phyloP scores from a whole-genome alignment of 2,888 invertebrate species.

The Tillus elongatus region DNA sequence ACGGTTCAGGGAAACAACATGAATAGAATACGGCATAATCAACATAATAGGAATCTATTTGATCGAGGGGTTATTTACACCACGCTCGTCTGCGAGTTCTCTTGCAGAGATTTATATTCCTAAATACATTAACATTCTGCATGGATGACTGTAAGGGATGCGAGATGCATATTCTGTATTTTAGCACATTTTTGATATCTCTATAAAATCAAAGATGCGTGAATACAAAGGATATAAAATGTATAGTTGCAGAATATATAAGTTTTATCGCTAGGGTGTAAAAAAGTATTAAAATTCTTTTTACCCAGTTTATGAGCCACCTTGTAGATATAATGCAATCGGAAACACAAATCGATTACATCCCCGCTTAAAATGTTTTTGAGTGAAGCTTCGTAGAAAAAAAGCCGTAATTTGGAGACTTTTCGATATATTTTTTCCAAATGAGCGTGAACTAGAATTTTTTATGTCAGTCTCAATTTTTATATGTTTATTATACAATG shows the following conservation, averaged over 20 bases:
- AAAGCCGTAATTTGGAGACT: too few relatives aligned
- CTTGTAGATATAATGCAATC: too few relatives aligned
- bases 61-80: slow-evolving; percentile 14
- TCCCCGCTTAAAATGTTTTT: too few relatives aligned
- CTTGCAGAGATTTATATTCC: slow-evolving; percentile 13
- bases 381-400: too few relatives aligned
- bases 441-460: too few relatives aligned
- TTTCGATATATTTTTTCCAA: too few relatives aligned
- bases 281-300: slow-evolving; percentile 14
- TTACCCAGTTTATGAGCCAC: too few relatives aligned
- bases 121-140: slow-evolving; percentile 13
- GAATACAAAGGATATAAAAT: slow-evolving; percentile 26
- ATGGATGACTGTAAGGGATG: slow-evolving; percentile 13
- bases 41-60: slow-evolving; percentile 12
- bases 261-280: slow-evolving; percentile 23
- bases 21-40: neutral
- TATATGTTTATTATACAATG: too few relatives aligned
- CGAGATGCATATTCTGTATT: slow-evolving; percentile 15
- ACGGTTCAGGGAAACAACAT: neutral
- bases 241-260: slow-evolving; percentile 21
- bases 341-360: too few relatives aligned
- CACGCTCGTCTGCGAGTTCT: slow-evolving; percentile 7
- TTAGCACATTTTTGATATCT: slow-evolving; percentile 18
- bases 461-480: too few relatives aligned
- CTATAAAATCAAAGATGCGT: slow-evolving; percentile 28